A percentile compares a stretch with the other conserved stretches of the same genome.
These are phyloP conservation scores for Meda fulgida DNA, from an alignment of 2,797 vertebrate species.

Conservation along the genomic window DNA sequence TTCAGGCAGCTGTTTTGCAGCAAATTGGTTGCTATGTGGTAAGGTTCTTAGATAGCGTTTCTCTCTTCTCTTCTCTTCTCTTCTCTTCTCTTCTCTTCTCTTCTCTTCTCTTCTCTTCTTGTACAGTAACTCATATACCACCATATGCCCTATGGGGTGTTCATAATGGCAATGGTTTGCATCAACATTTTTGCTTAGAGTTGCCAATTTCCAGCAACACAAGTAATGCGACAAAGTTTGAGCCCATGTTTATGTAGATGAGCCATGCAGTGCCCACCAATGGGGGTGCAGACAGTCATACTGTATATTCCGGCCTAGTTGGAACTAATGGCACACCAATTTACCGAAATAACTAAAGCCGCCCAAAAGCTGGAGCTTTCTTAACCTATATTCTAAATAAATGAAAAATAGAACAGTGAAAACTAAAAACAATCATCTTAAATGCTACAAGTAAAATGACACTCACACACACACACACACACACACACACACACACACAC, in stretches of 20 bases:
- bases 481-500: too few species aligned
- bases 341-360: background rate
- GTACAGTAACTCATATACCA: too few species aligned
- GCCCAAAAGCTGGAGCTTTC: background rate
- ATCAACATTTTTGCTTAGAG: background rate
- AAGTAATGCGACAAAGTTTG: background rate
- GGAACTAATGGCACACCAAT: background rate
- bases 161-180: background rate
- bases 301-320: background rate
- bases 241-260: background rate
- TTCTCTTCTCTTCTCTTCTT: slow-evolving; percentile 32
- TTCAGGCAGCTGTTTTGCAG: slow-evolving; percentile 72
- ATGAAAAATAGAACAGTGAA: too few species aligned
- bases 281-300: background rate
- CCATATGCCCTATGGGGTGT: background rate
- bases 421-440: too few species aligned
- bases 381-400: too few species aligned
- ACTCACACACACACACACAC: too few species aligned
- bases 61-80: slow-evolving; percentile 19
- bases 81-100: slow-evolving; percentile 2
- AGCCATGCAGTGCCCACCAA: background rate
- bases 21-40: slow-evolving; percentile 59
- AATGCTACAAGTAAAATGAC: too few species aligned
- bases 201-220: background rate
- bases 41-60: slow-evolving; percentile 34